Evolutionary conservation across 2,113 vertebrate genomes (phyloP).

Genomic region (Ia io): DNA sequence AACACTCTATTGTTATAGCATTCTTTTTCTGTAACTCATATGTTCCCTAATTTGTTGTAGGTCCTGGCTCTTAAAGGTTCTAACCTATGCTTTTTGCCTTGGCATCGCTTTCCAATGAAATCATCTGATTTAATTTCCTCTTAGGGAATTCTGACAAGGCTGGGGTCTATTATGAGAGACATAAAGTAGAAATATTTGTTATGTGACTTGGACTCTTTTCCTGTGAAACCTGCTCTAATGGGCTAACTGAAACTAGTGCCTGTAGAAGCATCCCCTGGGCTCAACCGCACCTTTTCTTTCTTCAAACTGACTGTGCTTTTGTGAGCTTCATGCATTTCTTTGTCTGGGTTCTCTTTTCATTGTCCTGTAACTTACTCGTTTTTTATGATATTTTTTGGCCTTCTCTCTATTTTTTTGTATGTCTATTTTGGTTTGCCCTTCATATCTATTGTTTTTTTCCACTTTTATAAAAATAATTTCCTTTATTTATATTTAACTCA

Average conservation of each 20-base stretch:
- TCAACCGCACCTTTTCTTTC: background rate
- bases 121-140: conserved; percentile 52
- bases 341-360: background rate
- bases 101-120: conserved; percentile 26
- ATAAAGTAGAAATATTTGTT: conserved; percentile 58
- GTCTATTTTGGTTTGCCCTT: background rate
- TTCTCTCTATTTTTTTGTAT: background rate
- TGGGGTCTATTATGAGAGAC: conserved; percentile 19
- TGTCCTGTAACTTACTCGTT: background rate
- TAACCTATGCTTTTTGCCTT: conserved; percentile 38
- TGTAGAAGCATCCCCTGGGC: background rate
- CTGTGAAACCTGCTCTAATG: conserved; percentile 45
- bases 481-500: background rate
- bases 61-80: background rate
- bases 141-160: conserved; percentile 28
- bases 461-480: background rate
- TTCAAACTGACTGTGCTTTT: background rate
- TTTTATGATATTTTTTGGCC: background rate
- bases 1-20: background rate
- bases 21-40: background rate
- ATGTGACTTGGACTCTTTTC: conserved; percentile 22
- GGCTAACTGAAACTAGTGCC: conserved; percentile 11
- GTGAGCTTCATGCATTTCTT: background rate
- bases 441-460: background rate
- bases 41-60: background rate